Conservation (phyloP, 2,113 vertebrate species). For the Eudorcas thomsonii region DNA sequence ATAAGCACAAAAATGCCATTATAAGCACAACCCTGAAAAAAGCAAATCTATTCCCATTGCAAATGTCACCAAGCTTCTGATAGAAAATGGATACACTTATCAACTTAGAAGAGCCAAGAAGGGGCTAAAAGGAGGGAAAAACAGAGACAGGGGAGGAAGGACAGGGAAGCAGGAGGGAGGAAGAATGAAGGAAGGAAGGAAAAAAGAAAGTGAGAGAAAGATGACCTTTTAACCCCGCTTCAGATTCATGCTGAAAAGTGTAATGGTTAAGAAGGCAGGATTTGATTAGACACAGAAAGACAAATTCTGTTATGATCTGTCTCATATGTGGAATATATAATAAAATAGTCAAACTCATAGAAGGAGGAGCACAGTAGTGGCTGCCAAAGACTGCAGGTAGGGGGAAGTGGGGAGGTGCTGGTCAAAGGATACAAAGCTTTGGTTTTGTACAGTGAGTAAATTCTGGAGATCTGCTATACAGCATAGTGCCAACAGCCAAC, state of each 20-base stretch:
- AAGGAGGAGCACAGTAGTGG: neutral
- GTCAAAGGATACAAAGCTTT: neutral
- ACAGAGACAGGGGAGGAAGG: rapidly evolving
- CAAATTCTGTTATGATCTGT: neutral
- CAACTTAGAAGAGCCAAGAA: neutral
- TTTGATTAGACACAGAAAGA: neutral
- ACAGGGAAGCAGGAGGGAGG: rapidly evolving
- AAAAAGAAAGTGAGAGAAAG: neutral
- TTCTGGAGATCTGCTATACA: neutral
- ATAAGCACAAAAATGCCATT: neutral
- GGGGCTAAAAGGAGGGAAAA: neutral
- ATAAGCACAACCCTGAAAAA: neutral
- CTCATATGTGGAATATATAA: neutral
- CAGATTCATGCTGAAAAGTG: neutral
- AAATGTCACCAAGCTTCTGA: neutral
- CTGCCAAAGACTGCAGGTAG: neutral
- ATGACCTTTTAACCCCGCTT: neutral
- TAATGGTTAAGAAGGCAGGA: neutral
- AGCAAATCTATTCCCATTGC: neutral
- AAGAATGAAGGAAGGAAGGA: no score
- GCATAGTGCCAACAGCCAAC: neutral
- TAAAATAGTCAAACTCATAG: neutral
- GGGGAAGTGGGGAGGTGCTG: neutral
- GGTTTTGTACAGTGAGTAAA: neutral
- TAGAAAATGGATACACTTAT: conserved; percentile 1